phyloP scores from a whole-genome alignment of 2,888 invertebrate genomes.

The Drosophila yooni region DNA sequence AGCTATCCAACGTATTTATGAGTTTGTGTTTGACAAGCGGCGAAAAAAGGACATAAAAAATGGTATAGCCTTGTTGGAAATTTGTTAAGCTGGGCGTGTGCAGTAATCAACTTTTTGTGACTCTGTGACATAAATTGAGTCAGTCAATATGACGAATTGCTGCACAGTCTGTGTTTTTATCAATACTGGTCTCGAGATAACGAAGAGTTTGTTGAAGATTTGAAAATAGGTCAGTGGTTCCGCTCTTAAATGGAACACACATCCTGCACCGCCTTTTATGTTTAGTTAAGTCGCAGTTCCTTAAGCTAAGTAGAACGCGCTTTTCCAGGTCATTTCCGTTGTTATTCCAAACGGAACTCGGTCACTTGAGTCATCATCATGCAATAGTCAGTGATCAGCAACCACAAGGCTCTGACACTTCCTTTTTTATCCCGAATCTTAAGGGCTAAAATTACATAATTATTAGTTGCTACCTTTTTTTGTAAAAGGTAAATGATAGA shows the following conservation, averaged over 20 bases:
- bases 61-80: slow-evolving; percentile 27
- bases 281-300: slow-evolving; percentile 21
- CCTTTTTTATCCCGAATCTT: slow-evolving; percentile 52
- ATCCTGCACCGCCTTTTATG: slow-evolving; percentile 49
- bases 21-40: slow-evolving; percentile 12
- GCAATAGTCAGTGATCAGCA: slow-evolving; percentile 15
- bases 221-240: slow-evolving; percentile 60
- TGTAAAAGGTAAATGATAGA: slow-evolving; percentile 23
- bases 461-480: slow-evolving; percentile 50
- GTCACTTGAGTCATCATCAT: slow-evolving; percentile 40
- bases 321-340: slow-evolving; percentile 71
- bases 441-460: slow-evolving; percentile 74
- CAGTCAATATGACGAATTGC: slow-evolving; percentile 15
- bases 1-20: slow-evolving; percentile 51
- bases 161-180: slow-evolving; percentile 7
- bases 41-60: slow-evolving; percentile 44
- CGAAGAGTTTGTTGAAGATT: background rate
- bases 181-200: slow-evolving; percentile 2
- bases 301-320: slow-evolving; percentile 27
- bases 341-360: slow-evolving; percentile 36
- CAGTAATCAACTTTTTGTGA: slow-evolving; percentile 29
- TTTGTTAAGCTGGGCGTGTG: slow-evolving; percentile 23
- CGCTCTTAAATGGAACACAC: slow-evolving; percentile 52
- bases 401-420: slow-evolving; percentile 67
- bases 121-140: background rate